These are phyloP conservation scores for Neria commutata DNA, from an alignment of 2,888 invertebrate species.

Conservation along the genomic window DNA sequence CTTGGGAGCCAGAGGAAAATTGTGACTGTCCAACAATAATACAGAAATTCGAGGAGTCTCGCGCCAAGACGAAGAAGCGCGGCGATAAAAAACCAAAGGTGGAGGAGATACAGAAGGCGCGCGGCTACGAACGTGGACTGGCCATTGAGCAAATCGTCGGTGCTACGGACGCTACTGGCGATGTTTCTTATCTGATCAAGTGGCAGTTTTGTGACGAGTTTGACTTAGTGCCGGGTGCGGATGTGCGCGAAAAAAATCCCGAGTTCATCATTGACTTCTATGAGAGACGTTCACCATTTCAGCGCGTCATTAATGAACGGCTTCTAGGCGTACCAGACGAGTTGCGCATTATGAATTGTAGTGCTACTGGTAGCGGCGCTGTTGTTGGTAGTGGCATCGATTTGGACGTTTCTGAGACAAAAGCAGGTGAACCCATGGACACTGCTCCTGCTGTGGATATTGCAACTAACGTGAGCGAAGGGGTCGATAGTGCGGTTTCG, in stretches of 20 bases:
- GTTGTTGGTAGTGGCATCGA: slow-evolving; percentile 19
- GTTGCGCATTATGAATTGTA: slow-evolving; percentile 39
- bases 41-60: slow-evolving; percentile 81
- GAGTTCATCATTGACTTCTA: slow-evolving; percentile 71
- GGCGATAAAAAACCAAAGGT: slow-evolving; percentile 63
- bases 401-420: slow-evolving; percentile 18
- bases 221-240: slow-evolving; percentile 70
- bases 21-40: slow-evolving; percentile 89
- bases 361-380: slow-evolving; percentile 14
- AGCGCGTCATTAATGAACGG: slow-evolving; percentile 52
- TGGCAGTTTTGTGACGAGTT: slow-evolving; percentile 76
- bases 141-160: slow-evolving; percentile 88
- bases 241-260: slow-evolving; percentile 67
- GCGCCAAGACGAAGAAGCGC: slow-evolving; percentile 64
- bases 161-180: slow-evolving; percentile 86
- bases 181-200: slow-evolving; percentile 87
- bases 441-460: background rate
- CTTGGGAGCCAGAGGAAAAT: slow-evolving; percentile 96
- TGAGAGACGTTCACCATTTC: slow-evolving; percentile 63
- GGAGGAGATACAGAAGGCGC: slow-evolving; percentile 68
- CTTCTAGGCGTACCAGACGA: slow-evolving; percentile 54
- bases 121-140: slow-evolving; percentile 80
- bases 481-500: slow-evolving; percentile 44
- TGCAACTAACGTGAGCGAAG: slow-evolving; percentile 23
- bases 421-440: slow-evolving; percentile 18